phyloP scores from a whole-genome alignment of 2,113 vertebrate genomes.

The Mungos mungo region DNA sequence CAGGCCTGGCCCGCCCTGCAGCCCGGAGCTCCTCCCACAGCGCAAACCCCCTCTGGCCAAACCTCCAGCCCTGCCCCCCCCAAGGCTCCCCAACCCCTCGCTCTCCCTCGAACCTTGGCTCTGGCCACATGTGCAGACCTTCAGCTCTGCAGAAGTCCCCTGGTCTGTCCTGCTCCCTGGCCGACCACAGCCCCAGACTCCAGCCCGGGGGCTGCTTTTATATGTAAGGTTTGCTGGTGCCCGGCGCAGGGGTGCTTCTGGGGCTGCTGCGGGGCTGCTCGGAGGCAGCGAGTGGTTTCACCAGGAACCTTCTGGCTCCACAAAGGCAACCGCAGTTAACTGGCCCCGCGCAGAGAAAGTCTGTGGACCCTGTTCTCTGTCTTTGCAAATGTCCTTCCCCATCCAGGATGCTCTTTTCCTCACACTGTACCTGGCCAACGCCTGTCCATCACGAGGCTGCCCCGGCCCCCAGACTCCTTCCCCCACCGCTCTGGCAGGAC shows the following conservation, averaged over 20 bases:
- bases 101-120: neutral
- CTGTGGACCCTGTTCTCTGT: rapidly evolving
- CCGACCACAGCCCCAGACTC: rapidly evolving
- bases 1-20: neutral
- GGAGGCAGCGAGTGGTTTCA: rapidly evolving
- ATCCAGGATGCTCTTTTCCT: rapidly evolving
- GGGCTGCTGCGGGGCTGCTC: neutral
- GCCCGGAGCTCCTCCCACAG: neutral
- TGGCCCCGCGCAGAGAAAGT: no score
- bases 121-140: no score
- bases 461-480: neutral
- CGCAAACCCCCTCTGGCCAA: no score
- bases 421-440: neutral
- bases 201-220: neutral
- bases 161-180: neutral
- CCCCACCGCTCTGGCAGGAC: neutral
- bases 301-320: neutral
- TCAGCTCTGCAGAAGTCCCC: neutral
- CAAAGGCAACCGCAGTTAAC: neutral
- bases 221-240: rapidly evolving
- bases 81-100: neutral
- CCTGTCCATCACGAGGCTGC: no score
- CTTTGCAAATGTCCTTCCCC: rapidly evolving
- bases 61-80: neutral
- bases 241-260: no score